phyloP scores from a whole-genome alignment of 2,888 invertebrate species.

The Hoplodrina blanda region DNA sequence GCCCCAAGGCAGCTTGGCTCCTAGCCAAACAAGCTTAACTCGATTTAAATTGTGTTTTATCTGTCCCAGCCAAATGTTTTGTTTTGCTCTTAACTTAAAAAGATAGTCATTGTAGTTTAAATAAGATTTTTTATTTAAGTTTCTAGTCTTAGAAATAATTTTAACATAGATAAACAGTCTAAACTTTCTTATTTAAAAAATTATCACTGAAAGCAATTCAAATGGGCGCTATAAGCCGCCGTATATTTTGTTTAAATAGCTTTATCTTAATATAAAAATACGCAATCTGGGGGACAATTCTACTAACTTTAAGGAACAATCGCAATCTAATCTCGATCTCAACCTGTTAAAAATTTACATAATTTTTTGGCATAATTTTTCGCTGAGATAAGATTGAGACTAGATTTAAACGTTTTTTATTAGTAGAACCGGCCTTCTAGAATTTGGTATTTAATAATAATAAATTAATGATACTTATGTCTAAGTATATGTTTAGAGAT shows the following conservation, averaged over 20 bases:
- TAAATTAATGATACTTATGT: too few species aligned
- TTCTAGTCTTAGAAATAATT: background rate
- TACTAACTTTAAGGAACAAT: too few species aligned
- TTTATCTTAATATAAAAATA: background rate
- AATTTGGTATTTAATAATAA: too few species aligned
- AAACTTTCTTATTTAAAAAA: background rate
- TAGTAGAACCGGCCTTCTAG: too few species aligned
- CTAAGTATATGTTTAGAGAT: too few species aligned
- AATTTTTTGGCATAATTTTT: too few species aligned
- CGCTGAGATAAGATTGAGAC: too few species aligned
- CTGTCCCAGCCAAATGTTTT: constrained; percentile 44
- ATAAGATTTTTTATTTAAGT: constrained; percentile 7
- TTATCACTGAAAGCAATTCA: background rate
- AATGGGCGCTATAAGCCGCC: background rate
- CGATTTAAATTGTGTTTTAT: constrained; percentile 58
- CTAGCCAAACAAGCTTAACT: constrained; percentile 62
- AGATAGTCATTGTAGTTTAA: constrained; percentile 14
- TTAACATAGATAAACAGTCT: constrained; percentile 1
- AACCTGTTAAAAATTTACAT: too few species aligned
- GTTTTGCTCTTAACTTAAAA: constrained; percentile 33
- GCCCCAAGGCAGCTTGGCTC: constrained; percentile 64
- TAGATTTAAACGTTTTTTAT: too few species aligned
- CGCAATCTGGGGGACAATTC: too few species aligned
- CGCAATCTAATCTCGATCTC: too few species aligned
- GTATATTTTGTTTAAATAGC: background rate